These are phyloP conservation scores for Rhamnusium bicolor DNA, from an alignment of 2,888 invertebrate species.

Conservation along the genomic window DNA sequence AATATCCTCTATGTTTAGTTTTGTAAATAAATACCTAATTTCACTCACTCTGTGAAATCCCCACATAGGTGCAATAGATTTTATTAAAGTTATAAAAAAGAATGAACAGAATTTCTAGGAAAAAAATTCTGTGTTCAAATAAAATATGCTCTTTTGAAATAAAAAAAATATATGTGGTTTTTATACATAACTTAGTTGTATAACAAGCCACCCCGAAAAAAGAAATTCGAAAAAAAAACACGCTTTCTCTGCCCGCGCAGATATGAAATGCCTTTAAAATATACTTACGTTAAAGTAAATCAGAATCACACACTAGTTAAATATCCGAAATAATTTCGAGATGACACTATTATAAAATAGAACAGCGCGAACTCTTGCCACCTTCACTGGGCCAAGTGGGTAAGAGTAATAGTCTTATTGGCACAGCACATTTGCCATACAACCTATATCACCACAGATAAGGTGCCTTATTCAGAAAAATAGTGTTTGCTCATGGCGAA, in stretches of 20 bases:
- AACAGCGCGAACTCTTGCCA: background rate
- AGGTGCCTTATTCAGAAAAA: conserved; percentile 36
- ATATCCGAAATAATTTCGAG: background rate
- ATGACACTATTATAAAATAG: background rate
- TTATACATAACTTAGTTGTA: too few relatives aligned
- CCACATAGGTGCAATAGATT: too few relatives aligned
- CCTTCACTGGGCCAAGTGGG: conserved; percentile 19
- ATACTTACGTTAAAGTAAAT: conserved; percentile 2
- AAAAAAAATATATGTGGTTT: too few relatives aligned
- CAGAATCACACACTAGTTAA: background rate
- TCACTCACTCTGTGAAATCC: too few relatives aligned
- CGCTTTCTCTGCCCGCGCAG: background rate
- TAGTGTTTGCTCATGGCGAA: conserved; percentile 36
- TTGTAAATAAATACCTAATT: too few relatives aligned
- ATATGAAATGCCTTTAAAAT: background rate
- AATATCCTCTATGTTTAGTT: too few relatives aligned
- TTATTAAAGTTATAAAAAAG: too few relatives aligned
- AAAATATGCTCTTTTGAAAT: too few relatives aligned
- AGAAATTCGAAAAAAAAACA: too few relatives aligned
- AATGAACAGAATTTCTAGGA: too few relatives aligned
- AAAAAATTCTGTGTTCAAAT: too few relatives aligned
- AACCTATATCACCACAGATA: conserved; percentile 33
- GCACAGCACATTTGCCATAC: conserved; percentile 28
- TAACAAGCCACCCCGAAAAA: too few relatives aligned
- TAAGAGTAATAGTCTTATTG: conserved; percentile 28